Evolutionary conservation across 2,888 invertebrate species (phyloP), one percentile per base, ranked within the genome.

Genomic region (Micropterix aruncella): DNA sequence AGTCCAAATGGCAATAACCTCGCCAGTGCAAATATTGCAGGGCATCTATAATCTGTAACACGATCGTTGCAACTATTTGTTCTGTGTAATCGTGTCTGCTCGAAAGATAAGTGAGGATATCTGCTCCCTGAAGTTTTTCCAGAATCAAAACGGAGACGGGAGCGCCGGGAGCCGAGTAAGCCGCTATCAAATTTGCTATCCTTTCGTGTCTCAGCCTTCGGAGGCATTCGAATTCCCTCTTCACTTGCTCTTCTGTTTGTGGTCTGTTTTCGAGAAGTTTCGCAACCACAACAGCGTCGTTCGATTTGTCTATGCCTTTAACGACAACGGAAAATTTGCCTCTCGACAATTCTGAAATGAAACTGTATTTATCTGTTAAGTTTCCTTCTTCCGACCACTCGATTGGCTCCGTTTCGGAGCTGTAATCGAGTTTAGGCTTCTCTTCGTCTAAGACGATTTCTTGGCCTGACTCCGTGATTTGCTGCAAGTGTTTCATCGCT

Each of bases 21-120:
- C 90, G 76, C 87, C 94, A 94, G 63, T 97, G 96, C 37, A 99
- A 69, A 62, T 94, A 97, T 63, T 95, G 94, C 1, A 96, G 67
- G 1, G 83, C 95, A 57, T 94, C 91, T 45, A 93, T 65, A 1
- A 92, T 67, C 68, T 97, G 96, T 2, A 81, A 77, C 38, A 95
- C 77, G 17, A 94, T 83, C 1, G 80, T 81, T 1, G 91, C 86
- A 1, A 96, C 91, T 63, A 84, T 83, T 63, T 95, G 91, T 62
- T 97, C 97, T 0, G 83, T 80, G 63, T 94, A 97, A 54, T 91
- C 87, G 60, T 93, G 90, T 42, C 84, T 77, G 53, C 84, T 87
- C 1, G 90, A 83, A 45, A 95, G 73, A 60, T 90, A 94, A 0
- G 90, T 87, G 3, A 96, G 69, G 37, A 97, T 78, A 56, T 95